Base-by-base conservation (phyloP, 2,797 vertebrate genomes). In the Centropyge bicolor region DNA sequence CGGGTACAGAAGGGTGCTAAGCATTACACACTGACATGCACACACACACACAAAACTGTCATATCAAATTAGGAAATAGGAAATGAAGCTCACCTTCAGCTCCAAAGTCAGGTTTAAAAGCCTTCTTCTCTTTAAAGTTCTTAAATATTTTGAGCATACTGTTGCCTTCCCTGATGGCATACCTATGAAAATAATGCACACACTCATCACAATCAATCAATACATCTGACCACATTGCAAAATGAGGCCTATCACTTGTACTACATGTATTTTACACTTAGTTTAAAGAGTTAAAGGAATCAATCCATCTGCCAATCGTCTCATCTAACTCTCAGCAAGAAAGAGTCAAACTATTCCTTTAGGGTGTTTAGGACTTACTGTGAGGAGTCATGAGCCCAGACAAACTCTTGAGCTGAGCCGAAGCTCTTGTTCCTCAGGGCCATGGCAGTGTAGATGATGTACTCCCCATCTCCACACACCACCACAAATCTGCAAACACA, bases 341-440 rank as follows among this genome's bases (percentile, higher is more conserved):
- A 41, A 14, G 16, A 1, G 0, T 54, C 0, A 0, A 40, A 31
- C 41, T 43, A 1, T 22, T 55, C 17, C 57, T 56, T 10, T 31
- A 6, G 52, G 27, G 13, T 43, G 20, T 49, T 46, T 1, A 17
- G 6, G n/a, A 93, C 97, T 96, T 94, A 99, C 97, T 98, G 96
- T 35, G 97, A 99, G 46, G 97, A 99, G 90, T 99, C 97, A 0
- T 98, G 97, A 14, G 97, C 97, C 97, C 97, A 99, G 1, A 96
- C 96, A 20, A 99, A 98, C 90, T 99, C 97, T 81, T 97, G 97
- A 1, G 97, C 97, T 41, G 97, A 97, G 41, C 97, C 97, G 70
- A 99, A 99, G 91, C 97, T 98, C 93, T 99, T 98, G 94, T 99
- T 98, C 84, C 97, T 96, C 89, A 98, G 86, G 6, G 97, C 97